These are phyloP conservation scores for Odontocolon sp. DNA, from an alignment of 2,888 invertebrate genomes.

Conservation along the genomic window DNA sequence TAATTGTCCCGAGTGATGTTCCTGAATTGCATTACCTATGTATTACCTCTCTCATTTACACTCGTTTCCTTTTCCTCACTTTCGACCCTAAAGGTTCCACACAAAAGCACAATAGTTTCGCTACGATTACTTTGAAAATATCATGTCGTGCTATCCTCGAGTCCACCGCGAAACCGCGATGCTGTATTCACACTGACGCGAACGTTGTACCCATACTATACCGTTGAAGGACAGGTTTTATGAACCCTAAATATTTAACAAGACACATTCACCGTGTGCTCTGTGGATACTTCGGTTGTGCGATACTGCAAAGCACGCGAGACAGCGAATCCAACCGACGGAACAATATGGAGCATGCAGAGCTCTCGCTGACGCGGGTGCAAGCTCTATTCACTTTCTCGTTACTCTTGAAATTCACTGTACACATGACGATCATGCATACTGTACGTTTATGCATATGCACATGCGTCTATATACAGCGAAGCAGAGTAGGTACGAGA, in stretches of 20 bases:
- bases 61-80: background rate
- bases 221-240: conserved; percentile 26
- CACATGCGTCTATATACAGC: background rate
- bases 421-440: conserved; percentile 3
- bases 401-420: conserved; percentile 24
- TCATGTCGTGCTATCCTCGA: too few relatives aligned
- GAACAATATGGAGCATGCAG: conserved; percentile 18
- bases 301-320: too few relatives aligned
- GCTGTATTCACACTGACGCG: background rate
- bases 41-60: too few relatives aligned
- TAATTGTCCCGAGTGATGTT: background rate
- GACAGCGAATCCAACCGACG: background rate
- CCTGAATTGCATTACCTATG: background rate
- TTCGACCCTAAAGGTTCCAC: conserved; percentile 11
- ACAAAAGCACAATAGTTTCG: background rate
- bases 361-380: conserved; percentile 2
- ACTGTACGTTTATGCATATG: conserved; percentile 4
- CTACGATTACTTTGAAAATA: background rate
- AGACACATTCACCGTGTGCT: conserved; percentile 8
- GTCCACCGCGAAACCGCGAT: background rate
- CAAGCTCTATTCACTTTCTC: conserved; percentile 20
- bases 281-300: too few relatives aligned
- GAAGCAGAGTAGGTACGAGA: conserved; percentile 1
- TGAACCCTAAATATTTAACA: conserved; percentile 42
- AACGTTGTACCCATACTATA: background rate